Conservation (phyloP, 2,113 vertebrate species). For the Rallus limicola region DNA sequence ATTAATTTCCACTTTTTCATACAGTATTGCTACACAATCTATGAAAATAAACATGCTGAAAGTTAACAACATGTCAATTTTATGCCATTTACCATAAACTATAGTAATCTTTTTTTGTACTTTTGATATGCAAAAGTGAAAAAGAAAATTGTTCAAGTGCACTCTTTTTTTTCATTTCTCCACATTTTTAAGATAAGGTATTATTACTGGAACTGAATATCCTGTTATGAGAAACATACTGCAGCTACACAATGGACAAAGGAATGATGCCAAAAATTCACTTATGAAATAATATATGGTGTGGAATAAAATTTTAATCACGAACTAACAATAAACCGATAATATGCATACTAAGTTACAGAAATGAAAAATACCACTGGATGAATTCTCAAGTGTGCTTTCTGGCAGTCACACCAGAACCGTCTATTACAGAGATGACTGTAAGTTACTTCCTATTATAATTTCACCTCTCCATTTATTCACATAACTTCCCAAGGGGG, state of each 20-base stretch:
- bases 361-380: neutral
- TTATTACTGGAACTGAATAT: neutral
- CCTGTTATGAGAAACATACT: neutral
- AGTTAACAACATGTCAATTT: neutral
- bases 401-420: neutral
- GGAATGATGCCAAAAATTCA: neutral
- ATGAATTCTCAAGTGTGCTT: neutral
- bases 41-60: neutral
- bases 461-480: neutral
- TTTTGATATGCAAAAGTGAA: neutral
- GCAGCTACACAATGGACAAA: neutral
- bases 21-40: neutral
- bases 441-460: neutral
- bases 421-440: neutral
- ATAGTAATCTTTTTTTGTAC: neutral
- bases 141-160: neutral
- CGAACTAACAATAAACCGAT: neutral
- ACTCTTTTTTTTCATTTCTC: neutral
- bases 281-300: neutral
- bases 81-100: neutral
- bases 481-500: neutral
- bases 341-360: neutral
- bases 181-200: neutral
- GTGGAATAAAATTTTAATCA: neutral
- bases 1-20: neutral